A percentile compares a stretch with the other conserved stretches of the same genome.
Conservation (phyloP, 2,797 vertebrate species). For the Glossophaga mutica region DNA sequence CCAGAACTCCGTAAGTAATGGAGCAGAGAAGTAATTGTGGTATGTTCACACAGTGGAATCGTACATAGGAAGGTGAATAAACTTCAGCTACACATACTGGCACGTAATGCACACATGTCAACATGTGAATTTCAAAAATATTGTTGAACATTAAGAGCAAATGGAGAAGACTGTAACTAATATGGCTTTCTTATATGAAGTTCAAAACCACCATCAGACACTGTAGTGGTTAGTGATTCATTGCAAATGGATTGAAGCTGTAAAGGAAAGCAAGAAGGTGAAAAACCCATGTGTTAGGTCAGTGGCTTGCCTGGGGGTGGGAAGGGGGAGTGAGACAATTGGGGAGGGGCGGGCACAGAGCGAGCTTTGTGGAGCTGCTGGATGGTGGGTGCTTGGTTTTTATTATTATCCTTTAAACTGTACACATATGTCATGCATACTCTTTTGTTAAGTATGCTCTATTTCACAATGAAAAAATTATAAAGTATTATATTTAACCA, state of each 20-base stretch:
- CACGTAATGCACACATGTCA: background rate
- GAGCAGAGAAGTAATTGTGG: background rate
- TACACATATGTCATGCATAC: background rate
- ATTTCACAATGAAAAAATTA: background rate
- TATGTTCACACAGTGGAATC: background rate
- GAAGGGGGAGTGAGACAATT: background rate
- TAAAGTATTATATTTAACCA: background rate
- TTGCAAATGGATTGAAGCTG: background rate
- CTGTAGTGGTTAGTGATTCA: background rate
- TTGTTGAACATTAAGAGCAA: background rate
- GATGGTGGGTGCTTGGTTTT: background rate
- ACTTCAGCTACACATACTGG: background rate
- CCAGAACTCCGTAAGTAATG: background rate
- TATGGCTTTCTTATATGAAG: background rate
- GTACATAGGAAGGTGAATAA: background rate
- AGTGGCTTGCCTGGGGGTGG: background rate
- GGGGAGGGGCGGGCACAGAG: background rate
- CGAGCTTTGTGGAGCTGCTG: background rate
- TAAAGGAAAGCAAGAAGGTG: background rate
- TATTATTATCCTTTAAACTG: background rate
- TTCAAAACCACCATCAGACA: background rate
- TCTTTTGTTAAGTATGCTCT: background rate
- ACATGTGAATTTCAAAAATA: background rate
- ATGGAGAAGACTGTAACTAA: background rate
- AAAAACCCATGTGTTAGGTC: background rate